phyloP scores from a whole-genome alignment of 2,797 vertebrate genomes.

The Alcedo quadribrachys region DNA sequence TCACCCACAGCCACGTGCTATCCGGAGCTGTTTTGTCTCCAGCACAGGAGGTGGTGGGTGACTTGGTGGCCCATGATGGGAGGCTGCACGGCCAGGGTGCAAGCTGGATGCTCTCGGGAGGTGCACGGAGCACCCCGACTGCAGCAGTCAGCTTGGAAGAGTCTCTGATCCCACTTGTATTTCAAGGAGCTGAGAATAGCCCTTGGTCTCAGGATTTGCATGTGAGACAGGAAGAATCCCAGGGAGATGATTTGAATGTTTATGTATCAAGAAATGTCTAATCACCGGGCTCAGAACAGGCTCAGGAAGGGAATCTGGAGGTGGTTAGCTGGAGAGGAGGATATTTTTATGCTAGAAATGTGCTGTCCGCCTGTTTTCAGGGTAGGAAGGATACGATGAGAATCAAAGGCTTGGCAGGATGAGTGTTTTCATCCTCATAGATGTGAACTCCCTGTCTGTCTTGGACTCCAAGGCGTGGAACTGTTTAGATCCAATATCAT shows the following conservation, averaged over 20 bases:
- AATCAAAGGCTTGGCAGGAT: conserved; percentile 63
- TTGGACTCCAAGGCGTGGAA: background rate
- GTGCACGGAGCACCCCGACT: rapidly evolving
- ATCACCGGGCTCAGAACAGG: conserved; percentile 4
- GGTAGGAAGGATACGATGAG: conserved; percentile 20
- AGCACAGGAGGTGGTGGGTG: background rate
- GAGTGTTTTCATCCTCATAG: background rate
- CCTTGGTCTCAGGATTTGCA: background rate
- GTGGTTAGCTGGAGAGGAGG: conserved; percentile 41
- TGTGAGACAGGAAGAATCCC: conserved; percentile 29
- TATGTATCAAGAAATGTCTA: conserved; percentile 16
- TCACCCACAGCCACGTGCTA: background rate
- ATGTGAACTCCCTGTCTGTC: conserved; percentile 44
- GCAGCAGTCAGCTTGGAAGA: background rate
- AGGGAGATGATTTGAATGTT: conserved; percentile 23
- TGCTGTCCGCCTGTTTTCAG: conserved; percentile 45
- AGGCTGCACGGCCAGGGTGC: background rate
- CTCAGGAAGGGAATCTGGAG: conserved; percentile 54
- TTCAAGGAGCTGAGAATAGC: conserved; percentile 30
- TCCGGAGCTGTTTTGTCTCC: background rate
- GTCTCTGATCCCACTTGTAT: background rate
- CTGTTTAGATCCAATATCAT: conserved; percentile 1
- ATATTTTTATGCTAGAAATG: conserved; percentile 52
- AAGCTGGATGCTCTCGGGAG: background rate
- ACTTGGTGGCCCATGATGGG: background rate